Base-by-base conservation (phyloP, 2,888 invertebrate species). In the Harmothoe impar region DNA sequence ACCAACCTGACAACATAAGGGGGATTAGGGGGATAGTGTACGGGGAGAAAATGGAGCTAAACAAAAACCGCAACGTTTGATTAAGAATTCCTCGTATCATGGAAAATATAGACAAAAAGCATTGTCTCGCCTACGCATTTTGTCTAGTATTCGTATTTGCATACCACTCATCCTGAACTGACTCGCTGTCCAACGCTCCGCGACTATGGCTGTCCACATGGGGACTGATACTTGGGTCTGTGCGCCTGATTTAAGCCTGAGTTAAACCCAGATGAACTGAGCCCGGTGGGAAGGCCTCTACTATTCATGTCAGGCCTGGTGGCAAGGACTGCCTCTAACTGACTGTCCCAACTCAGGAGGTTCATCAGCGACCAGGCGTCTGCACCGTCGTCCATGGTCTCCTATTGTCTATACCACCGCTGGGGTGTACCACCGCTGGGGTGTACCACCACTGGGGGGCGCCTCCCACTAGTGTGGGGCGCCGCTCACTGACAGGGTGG, bases 61-160 rank as follows among this genome's bases (percentile, higher is more conserved):
- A 86, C 29, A 31, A 86, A 86, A 86, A 52, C 54, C 86, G 56
- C 52, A 86, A 86, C 56, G 86, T 86, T 86, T 86, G 86, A 86
- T 86, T 86, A 86, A 86, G 86, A 86, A 86, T 86, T 56, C 29
- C 86, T 86, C 86, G 86, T 86, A 86, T 86, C 86, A 86, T 54
- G 86, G 54, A 86, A 86, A 86, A 86, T 86, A 86, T 86, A 56
- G 86, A 31, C 86, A 86, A 86, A 86, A 86, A 86, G 86, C 86
- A 86, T 86, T 56, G 86, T 86, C 86, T 86, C 86, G 86, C 86
- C 86, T 86, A 86, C 33, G 86, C 86, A 86, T 86, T 86, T 86
- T 86, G 86, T 86, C 86, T 86, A 86, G 86, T 86, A 86, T 52
- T 86, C 86, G 56, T 86, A 86, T 86, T 86, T 86, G 86, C 86